Evolutionary conservation across 2,888 invertebrate species (phyloP).

Genomic region (Caenorhabditis sp.): DNA sequence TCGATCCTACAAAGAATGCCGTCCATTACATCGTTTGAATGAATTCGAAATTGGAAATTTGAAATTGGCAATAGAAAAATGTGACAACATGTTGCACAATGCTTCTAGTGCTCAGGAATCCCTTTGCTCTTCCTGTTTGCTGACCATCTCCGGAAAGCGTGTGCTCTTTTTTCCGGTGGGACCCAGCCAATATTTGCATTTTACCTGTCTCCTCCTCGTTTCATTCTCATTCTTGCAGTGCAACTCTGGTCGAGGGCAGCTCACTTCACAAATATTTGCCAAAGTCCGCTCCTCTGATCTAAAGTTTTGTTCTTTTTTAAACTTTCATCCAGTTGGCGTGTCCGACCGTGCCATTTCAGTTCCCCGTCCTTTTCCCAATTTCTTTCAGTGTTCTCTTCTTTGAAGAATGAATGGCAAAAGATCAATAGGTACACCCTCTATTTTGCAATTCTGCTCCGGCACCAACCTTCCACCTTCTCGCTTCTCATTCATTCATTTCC

Average conservation of each 20-base stretch:
- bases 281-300: slow-evolving; percentile 44
- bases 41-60: slow-evolving; percentile 41
- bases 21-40: slow-evolving; percentile 33
- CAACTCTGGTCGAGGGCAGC: slow-evolving; percentile 36
- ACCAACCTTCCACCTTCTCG: background rate
- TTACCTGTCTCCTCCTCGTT: slow-evolving; percentile 44
- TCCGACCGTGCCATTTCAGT: slow-evolving; percentile 27
- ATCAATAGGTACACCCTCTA: slow-evolving; percentile 1
- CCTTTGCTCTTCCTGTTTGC: slow-evolving; percentile 3
- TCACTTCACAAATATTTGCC: slow-evolving; percentile 55
- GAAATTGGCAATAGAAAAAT: slow-evolving; percentile 20
- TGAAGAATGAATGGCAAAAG: background rate
- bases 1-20: background rate
- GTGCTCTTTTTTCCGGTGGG: slow-evolving; percentile 17
- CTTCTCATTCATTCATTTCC: slow-evolving; percentile 21
- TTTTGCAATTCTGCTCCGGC: slow-evolving; percentile 12
- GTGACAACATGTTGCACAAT: slow-evolving; percentile 24
- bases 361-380: background rate
- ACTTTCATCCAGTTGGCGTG: slow-evolving; percentile 37
- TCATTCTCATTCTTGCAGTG: slow-evolving; percentile 41
- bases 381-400: background rate
- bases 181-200: slow-evolving; percentile 46
- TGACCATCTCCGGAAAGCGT: slow-evolving; percentile 19
- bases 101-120: background rate
- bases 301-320: slow-evolving; percentile 51